Evolutionary conservation across 2,888 invertebrate species (phyloP), one percentile per base, ranked within the genome.

Genomic region (Nezara viridula): DNA sequence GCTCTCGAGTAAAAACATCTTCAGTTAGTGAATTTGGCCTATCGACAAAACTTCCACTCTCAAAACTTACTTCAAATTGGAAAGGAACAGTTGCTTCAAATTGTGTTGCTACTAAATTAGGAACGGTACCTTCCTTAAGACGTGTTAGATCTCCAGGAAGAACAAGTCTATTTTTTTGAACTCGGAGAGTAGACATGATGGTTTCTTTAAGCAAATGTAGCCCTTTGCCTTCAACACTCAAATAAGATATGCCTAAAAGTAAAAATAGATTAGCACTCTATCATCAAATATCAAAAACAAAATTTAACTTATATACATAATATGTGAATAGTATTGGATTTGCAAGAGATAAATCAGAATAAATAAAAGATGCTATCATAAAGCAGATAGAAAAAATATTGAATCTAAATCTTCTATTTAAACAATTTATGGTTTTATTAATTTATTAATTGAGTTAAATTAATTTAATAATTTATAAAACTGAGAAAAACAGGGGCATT

Each of bases 21-120:
- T 96, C 96, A 6, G 94, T 94, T 5, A 96, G 93, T 86, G 94
- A 92, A 92, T 93, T 91, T 21, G 90, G 90, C 92, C 95, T 92
- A 92, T 95, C 94, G 7, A 94, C 94, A 90, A 93, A 95, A 89
- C 95, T 96, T 16, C 94, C 96, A 0, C 97, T 96, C 91, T 98
- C 96, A 92, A 96, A 98, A 0, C 96, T 95, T 0, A 98, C 94
- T 92, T 98, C 98, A 90, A 98, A 92, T 0, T 95, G 95, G 91
- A 98, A 97, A 0, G 98, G 98, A 0, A 97, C 94, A 91, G 95
- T 95, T 32, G 89, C 91, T 90, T 91, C 91, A n/a, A 91, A 85
- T 89, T 97, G 96, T n/a, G 95, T 94, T 0, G 95, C 96, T 3
- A 97, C 94, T 91, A 97, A 96, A 92, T 97, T 97, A 0, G 96